These are phyloP conservation scores for Dipodomys spectabilis DNA, from an alignment of 2,113 vertebrate species.

Conservation along the genomic window DNA sequence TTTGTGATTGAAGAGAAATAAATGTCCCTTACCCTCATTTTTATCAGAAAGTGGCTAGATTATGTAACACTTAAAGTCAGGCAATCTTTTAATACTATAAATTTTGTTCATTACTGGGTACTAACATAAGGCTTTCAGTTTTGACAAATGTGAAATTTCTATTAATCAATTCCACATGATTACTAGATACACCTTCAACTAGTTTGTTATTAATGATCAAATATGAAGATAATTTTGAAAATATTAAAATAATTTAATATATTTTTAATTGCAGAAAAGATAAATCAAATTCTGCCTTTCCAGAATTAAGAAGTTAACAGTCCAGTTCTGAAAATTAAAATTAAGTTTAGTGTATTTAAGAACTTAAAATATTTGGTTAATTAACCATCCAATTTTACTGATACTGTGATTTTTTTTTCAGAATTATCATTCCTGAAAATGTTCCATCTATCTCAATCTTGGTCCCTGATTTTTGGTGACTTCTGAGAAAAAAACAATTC, in stretches of 20 bases:
- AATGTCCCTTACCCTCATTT: background rate
- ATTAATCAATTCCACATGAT: slow-evolving; percentile 40
- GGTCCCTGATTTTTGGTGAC: background rate
- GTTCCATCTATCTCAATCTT: background rate
- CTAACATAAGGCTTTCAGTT: slow-evolving; percentile 5
- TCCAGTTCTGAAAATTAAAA: slow-evolving; percentile 11
- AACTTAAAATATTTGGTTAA: slow-evolving; percentile 26
- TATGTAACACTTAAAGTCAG: slow-evolving; percentile 22
- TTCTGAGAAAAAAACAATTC: slow-evolving; percentile 14
- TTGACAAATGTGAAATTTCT: slow-evolving; percentile 50
- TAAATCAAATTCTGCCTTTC: slow-evolving; percentile 48
- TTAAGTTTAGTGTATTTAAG: background rate
- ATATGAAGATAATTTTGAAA: slow-evolving; percentile 14
- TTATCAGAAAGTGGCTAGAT: slow-evolving; percentile 15
- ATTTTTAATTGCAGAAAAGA: slow-evolving; percentile 21
- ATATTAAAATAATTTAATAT: slow-evolving; percentile 41
- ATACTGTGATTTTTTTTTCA: slow-evolving; percentile 44
- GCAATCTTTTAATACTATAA: background rate
- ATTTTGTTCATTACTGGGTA: slow-evolving; percentile 33
- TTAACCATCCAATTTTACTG: slow-evolving; percentile 36
- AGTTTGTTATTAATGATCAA: slow-evolving; percentile 12
- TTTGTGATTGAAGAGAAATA: slow-evolving; percentile 25
- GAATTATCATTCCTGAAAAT: slow-evolving; percentile 53
- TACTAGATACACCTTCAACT: slow-evolving; percentile 42
- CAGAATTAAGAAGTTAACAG: slow-evolving; percentile 38